phyloP scores from a whole-genome alignment of 2,888 invertebrate species.

The Lacanobia wlatinum region DNA sequence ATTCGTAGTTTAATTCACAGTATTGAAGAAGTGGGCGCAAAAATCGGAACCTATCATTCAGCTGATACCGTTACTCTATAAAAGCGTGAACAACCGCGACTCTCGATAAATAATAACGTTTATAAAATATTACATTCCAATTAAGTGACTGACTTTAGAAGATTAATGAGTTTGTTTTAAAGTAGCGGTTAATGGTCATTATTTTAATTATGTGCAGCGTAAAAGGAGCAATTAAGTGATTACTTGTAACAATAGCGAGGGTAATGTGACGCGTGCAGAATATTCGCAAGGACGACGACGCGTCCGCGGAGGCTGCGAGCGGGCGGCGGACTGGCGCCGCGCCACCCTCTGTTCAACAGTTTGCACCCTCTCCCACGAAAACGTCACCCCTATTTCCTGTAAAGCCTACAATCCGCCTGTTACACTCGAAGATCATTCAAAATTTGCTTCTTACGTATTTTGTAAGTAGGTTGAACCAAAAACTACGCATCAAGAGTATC shows the following conservation, averaged over 20 bases:
- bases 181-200: not conserved
- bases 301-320: constrained; percentile 78
- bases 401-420: constrained; percentile 63
- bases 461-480: constrained; percentile 2
- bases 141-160: constrained; percentile 11
- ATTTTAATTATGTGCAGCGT: constrained; percentile 13
- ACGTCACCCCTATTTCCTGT: constrained; percentile 76
- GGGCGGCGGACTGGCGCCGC: constrained; percentile 86
- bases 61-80: constrained; percentile 15
- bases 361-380: constrained; percentile 83
- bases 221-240: constrained; percentile 30
- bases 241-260: constrained; percentile 55
- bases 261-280: constrained; percentile 67
- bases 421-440: constrained; percentile 53
- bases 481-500: not conserved
- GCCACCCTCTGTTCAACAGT: constrained; percentile 88
- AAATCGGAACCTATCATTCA: constrained; percentile 14
- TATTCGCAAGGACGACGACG: constrained; percentile 60
- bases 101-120: constrained; percentile 39
- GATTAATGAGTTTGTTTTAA: constrained; percentile 4
- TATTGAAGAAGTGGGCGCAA: not conserved
- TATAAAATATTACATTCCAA: constrained; percentile 38
- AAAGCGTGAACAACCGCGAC: constrained; percentile 33
- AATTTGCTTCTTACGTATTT: constrained; percentile 35
- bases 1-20: not conserved